These are phyloP conservation scores for Heliopora coerulea DNA, from an alignment of 92 coral and sea anemone genomes.

Conservation along the genomic window DNA sequence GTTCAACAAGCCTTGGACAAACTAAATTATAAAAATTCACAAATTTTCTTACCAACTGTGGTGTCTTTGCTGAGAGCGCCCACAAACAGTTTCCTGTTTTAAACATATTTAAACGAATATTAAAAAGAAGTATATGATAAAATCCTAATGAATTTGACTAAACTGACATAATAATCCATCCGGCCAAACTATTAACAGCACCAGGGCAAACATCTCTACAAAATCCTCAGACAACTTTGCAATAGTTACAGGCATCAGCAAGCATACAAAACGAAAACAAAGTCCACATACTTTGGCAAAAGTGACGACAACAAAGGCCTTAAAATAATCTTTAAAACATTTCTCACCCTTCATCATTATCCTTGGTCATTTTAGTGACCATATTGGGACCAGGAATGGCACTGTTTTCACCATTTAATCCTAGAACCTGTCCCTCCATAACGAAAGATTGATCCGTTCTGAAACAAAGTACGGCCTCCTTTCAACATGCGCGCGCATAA, in stretches of 20 bases:
- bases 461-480: no score
- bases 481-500: slow-evolving; percentile 28
- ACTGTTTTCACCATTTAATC: slow-evolving; percentile 58
- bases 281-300: no score
- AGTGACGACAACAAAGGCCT: background rate
- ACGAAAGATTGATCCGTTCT: slow-evolving; percentile 67
- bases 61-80: slow-evolving; percentile 99
- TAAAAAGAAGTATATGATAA: background rate
- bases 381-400: slow-evolving; percentile 59
- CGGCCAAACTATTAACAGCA: no score
- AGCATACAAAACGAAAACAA: background rate
- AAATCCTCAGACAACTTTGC: background rate
- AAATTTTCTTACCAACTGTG: slow-evolving; percentile 71
- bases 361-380: slow-evolving; percentile 84
- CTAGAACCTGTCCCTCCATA: slow-evolving; percentile 68
- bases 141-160: background rate
- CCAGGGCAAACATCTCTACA: background rate
- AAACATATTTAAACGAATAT: slow-evolving; percentile 20
- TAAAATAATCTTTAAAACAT: background rate
- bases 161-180: no score
- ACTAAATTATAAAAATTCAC: background rate
- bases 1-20: no score
- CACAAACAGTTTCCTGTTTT: slow-evolving; percentile 96
- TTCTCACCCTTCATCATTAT: slow-evolving; percentile 92
- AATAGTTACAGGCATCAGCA: no score